Percentiles rank a stretch among this genome's conserved stretches.
phyloP scores from a whole-genome alignment of 2,797 vertebrate genomes.

The Telmatherina bonti region DNA sequence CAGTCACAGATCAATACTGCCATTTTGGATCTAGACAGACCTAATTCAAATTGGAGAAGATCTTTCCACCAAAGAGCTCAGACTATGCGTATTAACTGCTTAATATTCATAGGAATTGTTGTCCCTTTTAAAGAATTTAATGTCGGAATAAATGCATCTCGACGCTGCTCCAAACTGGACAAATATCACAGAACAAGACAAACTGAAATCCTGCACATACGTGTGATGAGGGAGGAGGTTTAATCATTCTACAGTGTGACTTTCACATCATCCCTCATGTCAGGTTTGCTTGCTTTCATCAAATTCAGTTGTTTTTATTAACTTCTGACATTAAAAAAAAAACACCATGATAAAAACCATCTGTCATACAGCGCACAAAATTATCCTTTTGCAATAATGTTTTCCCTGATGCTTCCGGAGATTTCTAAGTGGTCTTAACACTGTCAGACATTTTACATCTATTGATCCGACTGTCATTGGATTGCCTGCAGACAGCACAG shows the following conservation, averaged over 20 bases:
- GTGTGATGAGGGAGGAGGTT: slow-evolving; percentile 30
- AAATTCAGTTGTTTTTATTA: slow-evolving; percentile 48
- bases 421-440: slow-evolving; percentile 74
- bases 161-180: slow-evolving; percentile 15
- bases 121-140: slow-evolving; percentile 25
- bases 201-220: slow-evolving; percentile 24
- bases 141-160: slow-evolving; percentile 17
- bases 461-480: slow-evolving; percentile 39
- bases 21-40: slow-evolving; percentile 27
- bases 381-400: slow-evolving; percentile 75
- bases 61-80: slow-evolving; percentile 5
- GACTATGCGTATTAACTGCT: slow-evolving; percentile 33
- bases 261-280: slow-evolving; percentile 13
- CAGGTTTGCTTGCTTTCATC: slow-evolving; percentile 35
- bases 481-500: slow-evolving; percentile 51
- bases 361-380: slow-evolving; percentile 41
- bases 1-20: slow-evolving; percentile 34
- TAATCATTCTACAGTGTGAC: slow-evolving; percentile 34
- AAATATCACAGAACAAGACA: slow-evolving; percentile 24
- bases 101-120: slow-evolving; percentile 40
- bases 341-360: slow-evolving; percentile 7
- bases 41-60: slow-evolving; percentile 16
- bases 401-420: slow-evolving; percentile 77
- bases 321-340: slow-evolving; percentile 31
- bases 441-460: slow-evolving; percentile 44